phyloP scores from a whole-genome alignment of 2,888 invertebrate genomes.

The Troides helena region DNA sequence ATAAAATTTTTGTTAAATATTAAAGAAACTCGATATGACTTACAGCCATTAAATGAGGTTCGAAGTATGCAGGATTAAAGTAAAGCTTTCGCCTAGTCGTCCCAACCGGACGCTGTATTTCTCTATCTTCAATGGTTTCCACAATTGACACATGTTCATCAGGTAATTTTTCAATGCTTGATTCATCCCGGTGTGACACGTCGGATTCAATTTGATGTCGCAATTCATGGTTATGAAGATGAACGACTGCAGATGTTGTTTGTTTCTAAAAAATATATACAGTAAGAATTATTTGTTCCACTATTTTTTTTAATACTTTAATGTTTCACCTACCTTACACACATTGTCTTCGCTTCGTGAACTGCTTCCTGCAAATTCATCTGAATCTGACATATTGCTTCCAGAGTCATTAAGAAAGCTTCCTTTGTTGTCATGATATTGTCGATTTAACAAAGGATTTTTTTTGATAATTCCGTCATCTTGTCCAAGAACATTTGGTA shows the following conservation, averaged over 20 bases:
- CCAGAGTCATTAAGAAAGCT: conserved; percentile 75
- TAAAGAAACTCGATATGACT: conserved; percentile 42
- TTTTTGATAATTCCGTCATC: conserved; percentile 88
- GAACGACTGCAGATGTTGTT: conserved; percentile 86
- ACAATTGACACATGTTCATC: conserved; percentile 92
- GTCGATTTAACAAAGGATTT: conserved; percentile 85
- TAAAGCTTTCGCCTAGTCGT: conserved; percentile 89
- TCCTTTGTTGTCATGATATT: conserved; percentile 77
- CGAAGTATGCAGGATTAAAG: conserved; percentile 95
- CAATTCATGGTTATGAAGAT: conserved; percentile 77
- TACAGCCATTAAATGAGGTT: conserved; percentile 90
- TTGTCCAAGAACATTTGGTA: conserved; percentile 73
- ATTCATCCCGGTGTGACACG: conserved; percentile 73
- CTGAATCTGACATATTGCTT: conserved; percentile 84
- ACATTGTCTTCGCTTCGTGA: conserved; percentile 57
- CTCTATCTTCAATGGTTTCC: conserved; percentile 87
- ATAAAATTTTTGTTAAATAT: neutral
- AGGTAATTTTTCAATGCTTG: conserved; percentile 86
- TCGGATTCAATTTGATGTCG: conserved; percentile 58
- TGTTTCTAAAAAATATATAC: conserved; percentile 53
- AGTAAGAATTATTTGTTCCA: neutral
- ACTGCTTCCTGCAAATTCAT: conserved; percentile 75
- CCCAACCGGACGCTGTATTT: conserved; percentile 84
- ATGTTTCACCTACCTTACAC: conserved; percentile 54
- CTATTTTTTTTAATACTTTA: neutral